phyloP scores from a whole-genome alignment of 2,797 vertebrate species.

The Darevskia mixta region DNA sequence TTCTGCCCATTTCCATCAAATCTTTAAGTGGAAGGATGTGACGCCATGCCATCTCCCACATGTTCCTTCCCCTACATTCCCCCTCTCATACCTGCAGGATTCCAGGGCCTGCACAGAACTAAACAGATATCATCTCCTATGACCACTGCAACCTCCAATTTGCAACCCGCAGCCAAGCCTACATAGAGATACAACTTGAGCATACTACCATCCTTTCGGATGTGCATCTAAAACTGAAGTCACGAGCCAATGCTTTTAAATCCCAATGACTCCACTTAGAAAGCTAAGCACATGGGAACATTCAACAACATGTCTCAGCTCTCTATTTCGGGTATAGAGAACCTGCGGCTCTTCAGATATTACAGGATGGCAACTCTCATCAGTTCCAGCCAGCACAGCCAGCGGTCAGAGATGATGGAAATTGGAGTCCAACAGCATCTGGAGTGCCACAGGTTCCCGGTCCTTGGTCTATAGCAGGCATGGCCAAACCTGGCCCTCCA shows the following conservation, averaged over 20 bases:
- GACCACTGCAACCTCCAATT: not conserved
- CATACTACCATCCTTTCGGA: not conserved
- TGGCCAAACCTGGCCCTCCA: no score
- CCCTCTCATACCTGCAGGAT: not conserved
- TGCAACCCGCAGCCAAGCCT: not conserved
- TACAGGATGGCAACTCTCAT: no score
- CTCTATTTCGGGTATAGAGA: no score
- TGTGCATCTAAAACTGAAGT: not conserved
- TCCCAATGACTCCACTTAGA: no score
- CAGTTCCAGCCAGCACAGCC: no score
- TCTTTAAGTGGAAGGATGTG: no score
- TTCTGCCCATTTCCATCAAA: not conserved
- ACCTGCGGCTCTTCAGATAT: no score
- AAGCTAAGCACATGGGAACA: not conserved
- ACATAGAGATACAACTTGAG: not conserved
- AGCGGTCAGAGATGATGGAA: no score
- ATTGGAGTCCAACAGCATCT: no score
- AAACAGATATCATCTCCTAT: not conserved
- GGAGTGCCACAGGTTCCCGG: no score
- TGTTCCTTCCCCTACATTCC: not conserved
- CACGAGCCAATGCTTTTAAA: not conserved
- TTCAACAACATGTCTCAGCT: not conserved
- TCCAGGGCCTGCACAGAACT: not conserved
- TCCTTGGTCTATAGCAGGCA: no score
- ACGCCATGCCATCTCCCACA: not conserved